phyloP scores from a whole-genome alignment of 2,888 invertebrate genomes.

The Hyalella azteca region DNA sequence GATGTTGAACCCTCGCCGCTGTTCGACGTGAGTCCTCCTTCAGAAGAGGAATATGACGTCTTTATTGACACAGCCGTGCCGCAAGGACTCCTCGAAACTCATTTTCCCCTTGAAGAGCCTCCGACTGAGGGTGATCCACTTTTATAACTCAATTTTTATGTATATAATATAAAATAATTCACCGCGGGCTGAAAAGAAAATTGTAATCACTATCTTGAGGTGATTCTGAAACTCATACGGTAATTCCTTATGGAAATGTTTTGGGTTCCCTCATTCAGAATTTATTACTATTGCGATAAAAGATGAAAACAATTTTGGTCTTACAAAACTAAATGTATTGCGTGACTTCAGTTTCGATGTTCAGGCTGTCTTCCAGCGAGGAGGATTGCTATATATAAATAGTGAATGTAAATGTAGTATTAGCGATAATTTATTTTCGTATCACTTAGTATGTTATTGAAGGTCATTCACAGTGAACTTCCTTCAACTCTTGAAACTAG shows the following conservation, averaged over 20 bases:
- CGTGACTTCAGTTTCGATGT: neutral
- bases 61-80: neutral
- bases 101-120: constrained; percentile 42
- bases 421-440: constrained; percentile 18
- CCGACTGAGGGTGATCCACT: constrained; percentile 30
- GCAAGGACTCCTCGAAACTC: constrained; percentile 35
- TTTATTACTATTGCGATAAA: neutral
- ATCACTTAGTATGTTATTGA: neutral
- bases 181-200: no score
- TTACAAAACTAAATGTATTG: neutral
- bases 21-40: neutral
- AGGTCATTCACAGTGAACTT: neutral
- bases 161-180: neutral
- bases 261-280: no score
- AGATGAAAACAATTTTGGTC: no score
- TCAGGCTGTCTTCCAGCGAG: constrained; percentile 34
- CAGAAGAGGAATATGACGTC: constrained; percentile 38
- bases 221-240: no score
- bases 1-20: neutral
- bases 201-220: no score
- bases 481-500: neutral
- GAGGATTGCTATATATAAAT: constrained; percentile 13
- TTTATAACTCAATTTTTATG: neutral
- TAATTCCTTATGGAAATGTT: no score
- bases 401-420: neutral